Percentiles rank a stretch among this genome's conserved stretches.
Evolutionary conservation across 2,797 vertebrate genomes (phyloP).

Genomic region (Microctenopoma steveboyesi): DNA sequence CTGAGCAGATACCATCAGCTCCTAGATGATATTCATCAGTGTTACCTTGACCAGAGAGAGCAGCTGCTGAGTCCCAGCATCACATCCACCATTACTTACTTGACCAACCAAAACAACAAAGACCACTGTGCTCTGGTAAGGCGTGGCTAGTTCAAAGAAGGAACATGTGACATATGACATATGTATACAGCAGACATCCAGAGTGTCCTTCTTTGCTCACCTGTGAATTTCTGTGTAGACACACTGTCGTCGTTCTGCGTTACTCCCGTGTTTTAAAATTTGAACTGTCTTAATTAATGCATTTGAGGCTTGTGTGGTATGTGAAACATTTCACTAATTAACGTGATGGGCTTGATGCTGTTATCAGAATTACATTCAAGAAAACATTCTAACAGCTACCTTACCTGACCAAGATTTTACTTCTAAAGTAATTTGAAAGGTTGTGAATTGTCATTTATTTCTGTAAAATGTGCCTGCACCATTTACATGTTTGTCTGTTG

Average conservation of each 20-base stretch:
- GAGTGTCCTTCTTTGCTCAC: constrained; percentile 37
- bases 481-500: constrained; percentile 41
- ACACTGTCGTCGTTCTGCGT: constrained; percentile 4
- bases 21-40: constrained; percentile 94
- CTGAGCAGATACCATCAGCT: constrained; percentile 91
- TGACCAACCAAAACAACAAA: constrained; percentile 94
- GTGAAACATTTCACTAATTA: constrained; percentile 64
- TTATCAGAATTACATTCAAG: constrained; percentile 47
- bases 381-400: constrained; percentile 35
- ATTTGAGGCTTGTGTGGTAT: constrained; percentile 50
- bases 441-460: constrained; percentile 58
- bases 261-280: constrained; percentile 26
- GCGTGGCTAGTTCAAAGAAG: constrained; percentile 41
- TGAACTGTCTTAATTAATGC: constrained; percentile 16
- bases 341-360: constrained; percentile 37
- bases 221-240: constrained; percentile 27
- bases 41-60: constrained; percentile 95
- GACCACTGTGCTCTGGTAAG: constrained; percentile 98
- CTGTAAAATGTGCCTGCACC: constrained; percentile 10
- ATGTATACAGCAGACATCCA: constrained; percentile 38
- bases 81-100: constrained; percentile 92
- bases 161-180: constrained; percentile 55
- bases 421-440: constrained; percentile 53
- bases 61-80: constrained; percentile 94
- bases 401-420: constrained; percentile 39